Evolutionary conservation across 2,888 invertebrate species (phyloP), one percentile per base, ranked within the genome.

Genomic region (Druceiella hillmani): DNA sequence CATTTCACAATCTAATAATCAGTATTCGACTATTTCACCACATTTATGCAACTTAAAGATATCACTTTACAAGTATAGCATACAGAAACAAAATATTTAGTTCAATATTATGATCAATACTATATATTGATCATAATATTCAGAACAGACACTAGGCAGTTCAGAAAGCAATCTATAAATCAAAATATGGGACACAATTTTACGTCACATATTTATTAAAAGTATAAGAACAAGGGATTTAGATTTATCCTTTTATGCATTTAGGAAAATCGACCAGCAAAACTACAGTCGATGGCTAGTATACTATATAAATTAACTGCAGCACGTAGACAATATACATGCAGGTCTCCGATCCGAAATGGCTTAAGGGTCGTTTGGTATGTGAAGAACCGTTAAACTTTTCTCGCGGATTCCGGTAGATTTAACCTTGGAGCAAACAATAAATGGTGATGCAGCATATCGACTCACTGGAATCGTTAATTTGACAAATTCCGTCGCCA

Each of bases 11-110:
- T n/a, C 29, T 50, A 55, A 43, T 22, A 48, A 34, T 42, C 44
- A 32, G 52, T 57, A 36, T 29, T 20, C 47, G 52, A 33, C 43
- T 36, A 45, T 58, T 52, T 49, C 47, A 55, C 32, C 52, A 55
- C 37, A 10, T 61, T 41, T 60, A 58, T 41, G 55, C 60, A 27
- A 53, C 58, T 50, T 42, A 56, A 11, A 58, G 58, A 11, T 39
- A 50, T 20, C 60, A 63, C 49, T 52, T 54, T 45, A 36, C 53
- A 28, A 38, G 42, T 47, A 43, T 53, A 49, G 48, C 51, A 4
- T 51, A 36, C 44, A 52, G 55, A 35, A 54, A 54, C 48, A 51
- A 55, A 22, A 25, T 55, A 15, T 52, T 53, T 16, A 50, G 49
- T 45, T 53, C 50, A 45, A 55, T 53, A 14, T 49, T 55, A 36